phyloP scores from a whole-genome alignment of 2,888 invertebrate genomes.

The Trypoxylon attenuatum region DNA sequence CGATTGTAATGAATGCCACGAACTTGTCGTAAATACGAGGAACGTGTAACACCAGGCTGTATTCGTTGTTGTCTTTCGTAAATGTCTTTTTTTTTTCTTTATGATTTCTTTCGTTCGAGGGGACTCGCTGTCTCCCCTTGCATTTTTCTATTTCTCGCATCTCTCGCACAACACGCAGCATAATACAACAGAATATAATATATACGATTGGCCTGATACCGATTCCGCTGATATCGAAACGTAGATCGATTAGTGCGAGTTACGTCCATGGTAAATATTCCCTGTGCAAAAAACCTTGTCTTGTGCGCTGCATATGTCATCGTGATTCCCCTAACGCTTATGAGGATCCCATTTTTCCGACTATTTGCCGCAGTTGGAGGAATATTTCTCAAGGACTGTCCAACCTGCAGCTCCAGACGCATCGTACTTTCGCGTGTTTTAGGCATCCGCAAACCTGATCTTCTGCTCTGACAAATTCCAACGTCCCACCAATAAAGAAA shows the following conservation, averaged over 20 bases:
- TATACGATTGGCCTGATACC: neutral
- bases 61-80: slow-evolving; percentile 39
- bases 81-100: slow-evolving; percentile 33
- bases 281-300: no score
- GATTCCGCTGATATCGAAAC: neutral
- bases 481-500: no score
- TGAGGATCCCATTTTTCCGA: neutral
- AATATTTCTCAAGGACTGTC: neutral
- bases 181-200: no score
- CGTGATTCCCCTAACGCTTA: no score
- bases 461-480: no score
- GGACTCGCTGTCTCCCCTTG: slow-evolving; percentile 11
- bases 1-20: slow-evolving; percentile 41
- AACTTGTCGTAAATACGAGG: slow-evolving; percentile 41
- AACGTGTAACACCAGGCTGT: slow-evolving; percentile 46
- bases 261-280: neutral
- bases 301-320: no score
- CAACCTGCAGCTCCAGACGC: neutral
- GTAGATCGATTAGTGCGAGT: neutral
- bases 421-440: neutral
- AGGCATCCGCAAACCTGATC: neutral
- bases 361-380: neutral
- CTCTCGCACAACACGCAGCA: no score
- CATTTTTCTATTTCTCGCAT: neutral
- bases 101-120: slow-evolving; percentile 15